Percentiles rank a stretch among this genome's conserved stretches.
These are phyloP conservation scores for Dynastes hyllus DNA, from an alignment of 2,888 invertebrate genomes.

Conservation along the genomic window DNA sequence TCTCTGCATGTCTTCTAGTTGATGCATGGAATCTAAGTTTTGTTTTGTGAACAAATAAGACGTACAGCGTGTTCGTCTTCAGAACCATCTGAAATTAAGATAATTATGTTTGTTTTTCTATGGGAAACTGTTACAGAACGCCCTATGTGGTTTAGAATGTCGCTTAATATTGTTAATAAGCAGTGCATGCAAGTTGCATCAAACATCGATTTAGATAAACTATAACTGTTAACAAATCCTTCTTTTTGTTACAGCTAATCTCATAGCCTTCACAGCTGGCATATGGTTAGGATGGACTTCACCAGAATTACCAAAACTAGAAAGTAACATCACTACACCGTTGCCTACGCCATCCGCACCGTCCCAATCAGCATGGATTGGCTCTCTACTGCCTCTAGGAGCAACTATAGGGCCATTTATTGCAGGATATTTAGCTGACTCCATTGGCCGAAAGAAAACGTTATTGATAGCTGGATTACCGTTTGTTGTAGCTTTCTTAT, in stretches of 20 bases:
- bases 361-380: slow-evolving; percentile 82
- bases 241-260: slow-evolving; percentile 65
- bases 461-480: slow-evolving; percentile 78
- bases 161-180: too few species aligned
- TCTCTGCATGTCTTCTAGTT: too few species aligned
- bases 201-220: too few species aligned
- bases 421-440: slow-evolving; percentile 78
- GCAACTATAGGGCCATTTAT: slow-evolving; percentile 77
- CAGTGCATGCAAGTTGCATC: too few species aligned
- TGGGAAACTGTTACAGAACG: too few species aligned
- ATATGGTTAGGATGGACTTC: slow-evolving; percentile 70
- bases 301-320: slow-evolving; percentile 59
- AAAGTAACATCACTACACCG: slow-evolving; percentile 67
- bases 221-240: not conserved
- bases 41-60: too few species aligned
- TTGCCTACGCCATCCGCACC: slow-evolving; percentile 70
- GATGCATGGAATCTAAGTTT: too few species aligned
- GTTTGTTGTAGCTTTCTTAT: slow-evolving; percentile 72
- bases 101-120: too few species aligned
- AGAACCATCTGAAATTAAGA: too few species aligned
- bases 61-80: too few species aligned
- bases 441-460: slow-evolving; percentile 77
- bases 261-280: slow-evolving; percentile 69
- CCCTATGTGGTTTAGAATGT: too few species aligned
- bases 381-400: slow-evolving; percentile 81